A percentile compares a stretch with the other conserved stretches of the same genome.
Evolutionary conservation across 1,140 invertebrate species (phyloP).

Genomic region (Adelges cooleyi): DNA sequence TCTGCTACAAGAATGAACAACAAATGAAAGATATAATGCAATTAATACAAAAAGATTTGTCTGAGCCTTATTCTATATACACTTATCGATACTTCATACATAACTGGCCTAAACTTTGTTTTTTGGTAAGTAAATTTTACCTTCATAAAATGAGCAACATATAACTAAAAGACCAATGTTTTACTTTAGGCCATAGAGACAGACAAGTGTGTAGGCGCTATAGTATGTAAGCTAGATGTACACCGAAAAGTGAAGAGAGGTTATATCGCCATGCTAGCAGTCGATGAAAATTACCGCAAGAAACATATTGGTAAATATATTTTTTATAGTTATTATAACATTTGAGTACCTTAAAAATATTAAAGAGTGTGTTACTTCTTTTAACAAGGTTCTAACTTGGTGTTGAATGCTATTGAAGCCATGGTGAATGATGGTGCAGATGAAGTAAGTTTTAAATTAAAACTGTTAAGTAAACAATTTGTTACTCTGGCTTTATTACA

Average conservation of each 20-base stretch:
- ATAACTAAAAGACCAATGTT: constrained; percentile 13
- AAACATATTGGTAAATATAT: constrained; percentile 71
- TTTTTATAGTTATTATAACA: neutral
- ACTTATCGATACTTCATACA: constrained; percentile 99
- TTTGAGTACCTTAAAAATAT: too few species aligned
- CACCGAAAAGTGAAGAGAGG: constrained; percentile 88
- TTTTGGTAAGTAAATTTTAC: constrained; percentile 58
- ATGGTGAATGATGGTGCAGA: constrained; percentile 93
- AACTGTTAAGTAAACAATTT: too few species aligned
- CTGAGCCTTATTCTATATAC: constrained; percentile 99
- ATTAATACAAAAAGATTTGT: constrained; percentile 96
- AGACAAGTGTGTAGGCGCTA: constrained; percentile 84
- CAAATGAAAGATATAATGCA: constrained; percentile 96
- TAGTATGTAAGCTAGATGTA: constrained; percentile 94
- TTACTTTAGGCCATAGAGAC: constrained; percentile 59
- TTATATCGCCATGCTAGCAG: constrained; percentile 98
- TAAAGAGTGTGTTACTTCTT: too few species aligned
- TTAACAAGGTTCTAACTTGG: constrained; percentile 51
- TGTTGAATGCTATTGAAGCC: constrained; percentile 54
- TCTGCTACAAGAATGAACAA: constrained; percentile 73
- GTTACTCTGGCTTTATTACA: too few species aligned
- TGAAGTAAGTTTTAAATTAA: constrained; percentile 60
- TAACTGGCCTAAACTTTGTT: constrained; percentile 98
- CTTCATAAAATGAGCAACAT: neutral
- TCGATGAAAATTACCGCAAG: constrained; percentile 90